A percentile compares a stretch with the other conserved stretches of the same genome.
These are phyloP conservation scores for Homarus americanus DNA, from an alignment of 1,140 invertebrate genomes.

Conservation along the genomic window DNA sequence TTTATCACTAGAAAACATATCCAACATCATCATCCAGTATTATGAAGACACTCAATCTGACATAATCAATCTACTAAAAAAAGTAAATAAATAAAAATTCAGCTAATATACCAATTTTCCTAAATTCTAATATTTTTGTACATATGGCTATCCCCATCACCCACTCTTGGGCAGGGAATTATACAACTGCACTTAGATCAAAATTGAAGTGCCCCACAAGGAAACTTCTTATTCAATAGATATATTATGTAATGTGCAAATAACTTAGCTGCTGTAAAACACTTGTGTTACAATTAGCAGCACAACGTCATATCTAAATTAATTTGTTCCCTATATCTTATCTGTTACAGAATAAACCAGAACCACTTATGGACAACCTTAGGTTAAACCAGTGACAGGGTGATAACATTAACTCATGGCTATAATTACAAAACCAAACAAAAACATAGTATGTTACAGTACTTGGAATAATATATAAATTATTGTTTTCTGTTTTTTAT, in stretches of 20 bases:
- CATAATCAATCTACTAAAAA: neutral
- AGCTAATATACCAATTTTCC: neutral
- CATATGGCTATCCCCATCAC: slow-evolving; percentile 3
- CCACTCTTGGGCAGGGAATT: neutral
- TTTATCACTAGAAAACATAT: neutral
- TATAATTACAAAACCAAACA: neutral
- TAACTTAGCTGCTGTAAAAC: neutral
- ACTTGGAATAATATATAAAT: neutral
- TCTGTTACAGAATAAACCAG: neutral
- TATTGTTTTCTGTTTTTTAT: neutral
- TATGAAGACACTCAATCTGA: neutral
- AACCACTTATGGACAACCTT: neutral
- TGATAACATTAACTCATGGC: neutral
- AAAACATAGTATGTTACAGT: neutral
- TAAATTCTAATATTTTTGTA: neutral
- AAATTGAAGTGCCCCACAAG: neutral
- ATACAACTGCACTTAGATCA: neutral
- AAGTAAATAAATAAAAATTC: neutral
- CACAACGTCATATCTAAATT: neutral
- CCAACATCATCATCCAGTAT: neutral
- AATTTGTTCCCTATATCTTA: neutral
- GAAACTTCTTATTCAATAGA: neutral
- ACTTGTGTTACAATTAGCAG: neutral
- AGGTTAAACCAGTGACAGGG: neutral
- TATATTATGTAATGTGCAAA: neutral